Evolutionary conservation across 1,140 invertebrate genomes (phyloP).

Genomic region (Zophobas atratus): DNA sequence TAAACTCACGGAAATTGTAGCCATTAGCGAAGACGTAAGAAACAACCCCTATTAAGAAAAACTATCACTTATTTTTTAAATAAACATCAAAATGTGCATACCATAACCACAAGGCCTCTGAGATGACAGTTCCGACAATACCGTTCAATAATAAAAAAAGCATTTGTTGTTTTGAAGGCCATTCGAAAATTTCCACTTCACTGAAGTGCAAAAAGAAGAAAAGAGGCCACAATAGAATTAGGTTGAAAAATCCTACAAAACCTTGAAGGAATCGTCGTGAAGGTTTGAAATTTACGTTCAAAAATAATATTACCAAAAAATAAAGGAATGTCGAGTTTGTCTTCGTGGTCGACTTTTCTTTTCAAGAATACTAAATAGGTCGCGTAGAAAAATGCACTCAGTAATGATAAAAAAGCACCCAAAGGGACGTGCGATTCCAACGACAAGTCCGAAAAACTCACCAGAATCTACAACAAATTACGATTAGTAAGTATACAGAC

Average conservation of each 20-base stretch:
- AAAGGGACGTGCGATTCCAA: slow-evolving; percentile 76
- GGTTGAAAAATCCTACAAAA: slow-evolving; percentile 90
- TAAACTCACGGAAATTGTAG: slow-evolving; percentile 85
- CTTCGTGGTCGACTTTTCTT: slow-evolving; percentile 87
- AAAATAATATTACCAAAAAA: slow-evolving; percentile 82
- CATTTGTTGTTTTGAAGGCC: slow-evolving; percentile 86
- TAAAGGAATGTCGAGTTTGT: slow-evolving; percentile 90
- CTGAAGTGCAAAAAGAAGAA: slow-evolving; percentile 88
- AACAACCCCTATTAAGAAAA: slow-evolving; percentile 82
- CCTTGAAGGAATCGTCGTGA: slow-evolving; percentile 71
- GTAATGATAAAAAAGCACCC: slow-evolving; percentile 83
- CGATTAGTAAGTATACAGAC: neutral
- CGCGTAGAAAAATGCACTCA: slow-evolving; percentile 89
- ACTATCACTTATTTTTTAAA: slow-evolving; percentile 10
- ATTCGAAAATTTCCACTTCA: slow-evolving; percentile 84
- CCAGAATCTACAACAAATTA: slow-evolving; percentile 72
- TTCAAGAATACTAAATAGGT: slow-evolving; percentile 87
- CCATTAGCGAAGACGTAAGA: slow-evolving; percentile 89
- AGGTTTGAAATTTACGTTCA: slow-evolving; percentile 30
- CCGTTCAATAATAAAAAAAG: slow-evolving; percentile 86
- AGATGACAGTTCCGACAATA: slow-evolving; percentile 88
- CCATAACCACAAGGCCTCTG: slow-evolving; percentile 92
- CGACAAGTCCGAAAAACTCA: slow-evolving; percentile 80
- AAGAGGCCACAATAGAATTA: slow-evolving; percentile 87
- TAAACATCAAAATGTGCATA: slow-evolving; percentile 64